Evolutionary conservation across 2,113 vertebrate species (phyloP), one percentile per base, ranked within the genome.

Genomic region (Nematolebias whitei): DNA sequence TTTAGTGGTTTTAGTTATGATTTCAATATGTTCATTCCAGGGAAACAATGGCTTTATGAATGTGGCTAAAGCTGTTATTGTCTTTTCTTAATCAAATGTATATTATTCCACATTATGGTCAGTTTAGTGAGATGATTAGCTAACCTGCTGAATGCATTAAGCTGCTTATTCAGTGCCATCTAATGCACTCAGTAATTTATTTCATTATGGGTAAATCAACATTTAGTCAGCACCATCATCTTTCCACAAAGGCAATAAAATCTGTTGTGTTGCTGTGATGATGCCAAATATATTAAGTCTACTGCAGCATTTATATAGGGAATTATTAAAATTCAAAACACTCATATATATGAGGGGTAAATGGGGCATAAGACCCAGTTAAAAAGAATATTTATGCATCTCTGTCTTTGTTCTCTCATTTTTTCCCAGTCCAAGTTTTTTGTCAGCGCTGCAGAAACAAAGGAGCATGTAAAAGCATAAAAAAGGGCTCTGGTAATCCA

Each of bases 401-500:
- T 32, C 52, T 51, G 38, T 43, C 47, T 51, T 38, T 47, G 12
- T 29, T 35, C 12, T 32, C 18, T 58, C 23, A 24, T 60, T 56
- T 64, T 65, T 55, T 38, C 61, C 35, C 52, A 62, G 65, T 78
- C 38, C 76, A 73, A 85, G 57, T 32, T 22, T 22, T 55, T 3
- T 16, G 52, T 71, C 71, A 70, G 76, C 62, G 24, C 26, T 39
- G 56, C 20, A 57, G 56, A 51, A 55, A 29, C 49, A 6, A 62
- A 64, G 35, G 53, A 50, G 39, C 52, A 49, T 49, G 48, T 52
- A 39, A 71, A 57, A 64, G 71, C 19, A 4, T 61, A 62, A 53
- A 53, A 48, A 39, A 62, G 16, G 2, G 1, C 1, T 24, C 35
- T 16, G 44, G 73, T 80, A 86, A 87, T 87, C 76, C 76, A 79